A percentile compares a stretch with the other conserved stretches of the same genome.
Conservation (phyloP, 2,113 vertebrate genomes). For the Turnix velox region DNA sequence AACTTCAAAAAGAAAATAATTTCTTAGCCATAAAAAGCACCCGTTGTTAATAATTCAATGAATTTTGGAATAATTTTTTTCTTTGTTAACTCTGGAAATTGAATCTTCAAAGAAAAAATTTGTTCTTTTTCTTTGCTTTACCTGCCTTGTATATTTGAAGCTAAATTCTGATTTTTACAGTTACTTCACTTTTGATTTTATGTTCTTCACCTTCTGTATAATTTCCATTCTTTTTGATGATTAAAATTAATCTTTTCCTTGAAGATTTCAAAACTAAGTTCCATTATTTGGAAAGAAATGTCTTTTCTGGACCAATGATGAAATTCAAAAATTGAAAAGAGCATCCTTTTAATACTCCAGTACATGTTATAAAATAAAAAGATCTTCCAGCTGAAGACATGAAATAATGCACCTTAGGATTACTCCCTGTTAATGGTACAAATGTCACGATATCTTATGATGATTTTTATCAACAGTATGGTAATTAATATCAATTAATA, state of each 20-base stretch:
- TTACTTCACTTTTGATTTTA: neutral
- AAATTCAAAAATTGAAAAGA: too few relatives aligned
- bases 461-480: slow-evolving; percentile 14
- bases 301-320: neutral
- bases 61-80: neutral
- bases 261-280: neutral
- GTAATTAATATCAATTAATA: slow-evolving; percentile 19
- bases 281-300: neutral
- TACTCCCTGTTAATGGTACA: neutral
- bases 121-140: neutral
- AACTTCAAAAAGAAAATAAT: neutral
- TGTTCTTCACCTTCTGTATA: neutral
- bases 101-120: neutral
- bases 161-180: neutral
- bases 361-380: neutral
- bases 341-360: neutral
- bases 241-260: neutral
- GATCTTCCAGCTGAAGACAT: neutral
- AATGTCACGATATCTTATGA: neutral
- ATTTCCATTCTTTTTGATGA: neutral
- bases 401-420: neutral
- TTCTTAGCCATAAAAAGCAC: neutral
- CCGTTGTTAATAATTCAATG: neutral
- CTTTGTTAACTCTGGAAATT: neutral
- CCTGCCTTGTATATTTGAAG: neutral